Base-by-base conservation (phyloP, 2,888 invertebrate genomes). In the Lasioglossum leucozonium region DNA sequence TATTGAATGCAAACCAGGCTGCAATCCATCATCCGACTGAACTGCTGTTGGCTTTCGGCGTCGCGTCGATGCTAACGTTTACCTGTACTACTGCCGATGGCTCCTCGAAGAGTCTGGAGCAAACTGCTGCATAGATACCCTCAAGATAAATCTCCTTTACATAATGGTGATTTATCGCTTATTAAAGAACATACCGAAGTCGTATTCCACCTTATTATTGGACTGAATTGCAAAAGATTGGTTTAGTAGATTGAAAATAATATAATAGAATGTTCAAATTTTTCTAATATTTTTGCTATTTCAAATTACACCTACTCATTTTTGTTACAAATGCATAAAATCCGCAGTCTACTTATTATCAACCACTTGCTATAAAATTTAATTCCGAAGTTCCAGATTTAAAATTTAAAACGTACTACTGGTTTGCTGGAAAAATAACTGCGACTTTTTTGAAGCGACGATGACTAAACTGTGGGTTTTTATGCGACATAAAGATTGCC, bases 1-100 rank as follows among this genome's bases (percentile, higher is more conserved):
- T 91, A 90, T 91, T 87, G 90, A 91, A 91, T 88, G 86, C 90
- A 86, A 91, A 91, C 89, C 89, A 87, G 90, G 86, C 85, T 74
- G 81, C 85, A 89, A 90, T 90, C 89, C 88, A 90, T 90, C 90
- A 89, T 90, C 80, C 84, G 81, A 67, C 79, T 74, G 73, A 80
- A 85, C 86, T 82, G 72, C 40, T 22, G 67, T 18, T 83, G 87
- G 79, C 89, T 90, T 86, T 90, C 85, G 85, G 83, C 81, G 84
- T 42, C 81, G 62, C 81, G 84, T 37, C 81, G 62, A 65, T 77
- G 67, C 75, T 72, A 85, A 81, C 88, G 87, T 88, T 88, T 81
- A 79, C 51, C 72, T 44, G 34, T 67, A 72, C 69, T 30, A 37
- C 78, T 71, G 55, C 72, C 80, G 71, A 71, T 81, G 74, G 47